These are phyloP conservation scores for Cheilosia urbana DNA, from an alignment of 2,888 invertebrate species.

Conservation along the genomic window DNA sequence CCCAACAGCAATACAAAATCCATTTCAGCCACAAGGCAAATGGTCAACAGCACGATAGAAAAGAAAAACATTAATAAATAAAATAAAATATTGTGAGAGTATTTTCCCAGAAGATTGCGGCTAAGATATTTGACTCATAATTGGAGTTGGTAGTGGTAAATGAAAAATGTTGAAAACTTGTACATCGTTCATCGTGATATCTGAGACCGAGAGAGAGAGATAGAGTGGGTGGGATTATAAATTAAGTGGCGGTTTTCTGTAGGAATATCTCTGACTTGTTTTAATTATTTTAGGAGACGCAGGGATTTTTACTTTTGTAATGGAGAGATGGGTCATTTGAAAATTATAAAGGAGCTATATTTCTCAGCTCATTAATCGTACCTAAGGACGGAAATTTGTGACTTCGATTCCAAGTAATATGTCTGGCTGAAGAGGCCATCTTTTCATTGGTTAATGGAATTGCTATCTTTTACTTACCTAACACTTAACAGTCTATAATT, in stretches of 20 bases:
- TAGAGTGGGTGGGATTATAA: neutral
- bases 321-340: neutral
- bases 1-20: conserved; percentile 11
- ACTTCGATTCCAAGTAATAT: too few relatives aligned
- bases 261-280: neutral
- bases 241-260: neutral
- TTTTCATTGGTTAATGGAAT: too few relatives aligned
- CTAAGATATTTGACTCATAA: neutral
- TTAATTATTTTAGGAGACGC: neutral
- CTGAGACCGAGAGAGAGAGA: neutral
- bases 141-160: neutral
- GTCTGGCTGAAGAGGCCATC: too few relatives aligned
- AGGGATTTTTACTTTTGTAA: too few relatives aligned
- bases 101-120: neutral
- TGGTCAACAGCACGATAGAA: neutral
- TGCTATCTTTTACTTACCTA: too few relatives aligned
- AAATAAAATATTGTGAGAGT: neutral
- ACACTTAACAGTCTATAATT: too few relatives aligned
- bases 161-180: neutral
- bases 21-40: neutral
- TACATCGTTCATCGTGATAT: neutral
- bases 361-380: too few relatives aligned
- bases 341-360: too few relatives aligned
- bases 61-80: neutral
- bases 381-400: too few relatives aligned